Evolutionary conservation across 2,113 vertebrate genomes (phyloP), one percentile per base, ranked within the genome.

Genomic region (Rynchops niger): DNA sequence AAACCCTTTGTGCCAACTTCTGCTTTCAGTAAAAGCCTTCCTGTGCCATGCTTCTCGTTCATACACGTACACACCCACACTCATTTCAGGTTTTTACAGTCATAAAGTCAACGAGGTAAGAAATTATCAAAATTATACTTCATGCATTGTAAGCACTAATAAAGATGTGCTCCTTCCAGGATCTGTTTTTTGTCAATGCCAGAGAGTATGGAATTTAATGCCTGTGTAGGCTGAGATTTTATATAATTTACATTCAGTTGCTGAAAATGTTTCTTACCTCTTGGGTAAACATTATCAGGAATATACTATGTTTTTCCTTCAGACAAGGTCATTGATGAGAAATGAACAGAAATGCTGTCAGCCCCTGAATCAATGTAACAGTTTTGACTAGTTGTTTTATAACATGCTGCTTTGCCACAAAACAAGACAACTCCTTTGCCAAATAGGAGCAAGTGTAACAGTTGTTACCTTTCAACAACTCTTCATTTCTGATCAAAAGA

Each of bases 391-490:
- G 52, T 94, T 97, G 88, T 97, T 78, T 93, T 95, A 42, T 96
- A 94, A 97, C 97, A 96, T 82, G 81, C 74, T 96, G 84, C 94
- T 95, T 96, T 95, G 77, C 92, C 95, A 94, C 76, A 97, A 96
- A 97, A 97, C 96, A 98, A 97, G 97, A 97, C 95, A 90, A 94
- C 92, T 84, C 93, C 82, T 96, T 95, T 91, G 95, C 95, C 95
- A 98, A 94, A 94, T 90, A 97, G 90, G 88, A 98, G 93, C 11
- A 53, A 96, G 97, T 40, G 36, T 92, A 98, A 97, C 95, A 97
- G 95, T 97, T 97, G 95, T 95, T 97, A 98, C 96, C 97, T 97
- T 96, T 97, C 97, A 97, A 98, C 97, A 98, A 93, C 85, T 95
- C 96, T 97, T 98, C 97, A 98, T 81, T 98, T 91, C 95, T 97